Conservation (phyloP, 2,113 vertebrate genomes). For the Cairina moschata region DNA sequence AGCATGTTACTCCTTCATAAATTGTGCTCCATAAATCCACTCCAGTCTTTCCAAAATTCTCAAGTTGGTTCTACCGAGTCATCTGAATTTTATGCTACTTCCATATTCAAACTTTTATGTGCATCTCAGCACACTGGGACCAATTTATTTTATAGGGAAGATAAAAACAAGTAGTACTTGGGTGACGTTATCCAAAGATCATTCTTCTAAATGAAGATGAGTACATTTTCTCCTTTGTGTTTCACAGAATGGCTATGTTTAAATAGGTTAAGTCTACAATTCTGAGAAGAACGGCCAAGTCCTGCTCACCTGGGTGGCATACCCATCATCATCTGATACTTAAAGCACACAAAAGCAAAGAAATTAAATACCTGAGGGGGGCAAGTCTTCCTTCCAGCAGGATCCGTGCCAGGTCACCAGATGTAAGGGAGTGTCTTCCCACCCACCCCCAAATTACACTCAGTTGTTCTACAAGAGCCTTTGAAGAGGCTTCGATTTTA, state of each 20-base stretch:
- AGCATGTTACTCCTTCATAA: background rate
- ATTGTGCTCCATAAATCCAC: background rate
- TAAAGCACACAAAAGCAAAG: conserved; percentile 30
- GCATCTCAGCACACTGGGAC: conserved; percentile 50
- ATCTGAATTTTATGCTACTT: conserved; percentile 42
- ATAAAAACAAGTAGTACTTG: conserved; percentile 48
- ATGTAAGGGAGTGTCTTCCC: background rate
- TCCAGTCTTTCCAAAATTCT: background rate
- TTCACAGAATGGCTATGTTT: conserved; percentile 26
- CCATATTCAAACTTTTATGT: conserved; percentile 36
- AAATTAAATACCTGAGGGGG: conserved; percentile 44
- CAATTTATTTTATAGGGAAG: conserved; percentile 56
- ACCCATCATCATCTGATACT: conserved; percentile 37
- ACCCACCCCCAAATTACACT: background rate
- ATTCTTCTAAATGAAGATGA: conserved; percentile 38
- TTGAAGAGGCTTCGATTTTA: conserved; percentile 38
- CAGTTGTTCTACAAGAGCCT: background rate
- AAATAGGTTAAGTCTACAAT: conserved; percentile 35
- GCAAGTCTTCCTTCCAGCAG: background rate
- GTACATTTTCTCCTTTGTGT: conserved; percentile 29
- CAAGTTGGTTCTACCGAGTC: background rate
- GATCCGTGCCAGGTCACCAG: conserved; percentile 44
- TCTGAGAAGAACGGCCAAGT: conserved; percentile 19
- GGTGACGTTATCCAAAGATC: conserved; percentile 49
- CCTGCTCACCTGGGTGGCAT: conserved; percentile 34